phyloP scores from a whole-genome alignment of 1,140 invertebrate genomes.

The Thereuonema tuberculata region DNA sequence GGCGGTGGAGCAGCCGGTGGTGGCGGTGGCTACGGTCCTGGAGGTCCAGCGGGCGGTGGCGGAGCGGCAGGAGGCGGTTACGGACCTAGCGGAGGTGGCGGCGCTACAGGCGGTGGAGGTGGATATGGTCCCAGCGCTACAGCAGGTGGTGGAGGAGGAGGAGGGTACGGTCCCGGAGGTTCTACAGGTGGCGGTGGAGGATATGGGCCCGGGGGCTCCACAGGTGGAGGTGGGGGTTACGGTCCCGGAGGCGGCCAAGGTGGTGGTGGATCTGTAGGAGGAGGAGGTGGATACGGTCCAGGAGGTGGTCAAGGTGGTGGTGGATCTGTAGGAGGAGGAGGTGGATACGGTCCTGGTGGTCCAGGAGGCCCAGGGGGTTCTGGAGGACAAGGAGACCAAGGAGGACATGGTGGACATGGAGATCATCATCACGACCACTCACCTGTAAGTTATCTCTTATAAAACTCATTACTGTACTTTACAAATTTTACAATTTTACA shows the following conservation, averaged over 20 bases:
- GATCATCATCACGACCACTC: neutral
- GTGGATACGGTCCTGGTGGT: neutral
- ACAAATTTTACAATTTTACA: too few relatives aligned
- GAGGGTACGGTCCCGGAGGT: too few relatives aligned
- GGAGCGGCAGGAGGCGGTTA: too few relatives aligned
- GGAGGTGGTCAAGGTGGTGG: neutral
- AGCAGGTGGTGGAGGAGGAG: neutral
- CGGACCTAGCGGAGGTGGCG: neutral
- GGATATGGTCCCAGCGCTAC: neutral
- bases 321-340: neutral
- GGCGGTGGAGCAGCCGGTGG: neutral
- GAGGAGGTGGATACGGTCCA: neutral
- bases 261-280: neutral
- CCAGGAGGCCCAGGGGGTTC: neutral
- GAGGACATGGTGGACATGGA: neutral
- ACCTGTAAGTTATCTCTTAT: neutral
- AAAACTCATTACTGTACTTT: neutral
- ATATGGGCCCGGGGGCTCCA: neutral
- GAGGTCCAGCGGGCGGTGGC: neutral
- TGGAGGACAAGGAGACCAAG: neutral
- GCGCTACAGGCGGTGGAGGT: too few relatives aligned
- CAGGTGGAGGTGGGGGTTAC: neutral
- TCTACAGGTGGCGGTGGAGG: neutral
- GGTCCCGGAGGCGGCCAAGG: neutral
- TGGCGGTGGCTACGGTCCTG: neutral